Conservation (phyloP, 2,888 invertebrate genomes). For the Mamestra brassicae region DNA sequence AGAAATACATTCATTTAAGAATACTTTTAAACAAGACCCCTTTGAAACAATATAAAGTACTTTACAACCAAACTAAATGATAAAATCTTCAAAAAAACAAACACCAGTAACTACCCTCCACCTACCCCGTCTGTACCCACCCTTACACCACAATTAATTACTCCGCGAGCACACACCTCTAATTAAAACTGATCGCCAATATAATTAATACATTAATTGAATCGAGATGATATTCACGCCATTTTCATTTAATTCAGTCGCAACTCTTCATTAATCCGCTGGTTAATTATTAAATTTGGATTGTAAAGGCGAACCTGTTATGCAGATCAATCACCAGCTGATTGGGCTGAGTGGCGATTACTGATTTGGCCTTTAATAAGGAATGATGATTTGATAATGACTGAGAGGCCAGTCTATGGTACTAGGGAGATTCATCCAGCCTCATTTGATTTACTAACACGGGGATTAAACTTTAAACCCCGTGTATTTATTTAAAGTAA, state of each 20-base stretch:
- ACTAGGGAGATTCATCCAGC: too few relatives aligned
- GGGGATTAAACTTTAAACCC: too few relatives aligned
- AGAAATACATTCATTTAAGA: too few relatives aligned
- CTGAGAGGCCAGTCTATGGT: too few relatives aligned
- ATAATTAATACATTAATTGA: slow-evolving; percentile 60
- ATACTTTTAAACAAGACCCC: too few relatives aligned
- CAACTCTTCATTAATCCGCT: slow-evolving; percentile 30
- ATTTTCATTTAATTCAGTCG: slow-evolving; percentile 28
- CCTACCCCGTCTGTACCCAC: slow-evolving; percentile 22
- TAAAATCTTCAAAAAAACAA: background rate
- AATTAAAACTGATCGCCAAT: slow-evolving; percentile 57
- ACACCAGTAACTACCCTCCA: background rate
- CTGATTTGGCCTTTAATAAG: background rate
- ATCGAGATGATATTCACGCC: slow-evolving; percentile 43
- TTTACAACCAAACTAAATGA: background rate
- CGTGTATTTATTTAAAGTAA: too few relatives aligned
- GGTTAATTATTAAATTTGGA: slow-evolving; percentile 40
- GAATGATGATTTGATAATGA: too few relatives aligned
- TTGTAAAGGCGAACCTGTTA: slow-evolving; percentile 21
- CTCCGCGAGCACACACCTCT: slow-evolving; percentile 47
- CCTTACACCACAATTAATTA: slow-evolving; percentile 59
- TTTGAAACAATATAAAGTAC: background rate
- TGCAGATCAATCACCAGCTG: slow-evolving; percentile 1
- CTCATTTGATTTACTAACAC: too few relatives aligned
- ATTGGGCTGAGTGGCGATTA: slow-evolving; percentile 1